These are phyloP conservation scores for Hypomecis atomaria DNA, from an alignment of 2,888 invertebrate genomes.

Conservation along the genomic window DNA sequence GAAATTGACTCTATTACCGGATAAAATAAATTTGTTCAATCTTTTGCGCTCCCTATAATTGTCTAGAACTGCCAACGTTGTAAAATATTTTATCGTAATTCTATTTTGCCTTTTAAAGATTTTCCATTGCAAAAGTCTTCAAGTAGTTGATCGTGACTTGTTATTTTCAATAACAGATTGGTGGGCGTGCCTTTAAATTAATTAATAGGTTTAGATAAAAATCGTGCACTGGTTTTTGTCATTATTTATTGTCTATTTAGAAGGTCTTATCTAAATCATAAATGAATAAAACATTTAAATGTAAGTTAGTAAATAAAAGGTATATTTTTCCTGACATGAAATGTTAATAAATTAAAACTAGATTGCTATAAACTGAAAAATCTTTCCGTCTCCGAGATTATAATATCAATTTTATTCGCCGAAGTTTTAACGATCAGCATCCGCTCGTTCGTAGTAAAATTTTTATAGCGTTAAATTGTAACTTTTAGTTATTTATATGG, in stretches of 20 bases:
- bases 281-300: background rate
- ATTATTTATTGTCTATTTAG: slow-evolving; percentile 11
- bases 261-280: background rate
- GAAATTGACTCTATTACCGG: too few relatives aligned
- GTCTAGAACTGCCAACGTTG: background rate
- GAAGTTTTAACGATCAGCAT: slow-evolving; percentile 35
- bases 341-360: background rate
- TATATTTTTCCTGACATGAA: too few relatives aligned
- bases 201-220: slow-evolving; percentile 30
- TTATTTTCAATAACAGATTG: slow-evolving; percentile 24
- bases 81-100: background rate
- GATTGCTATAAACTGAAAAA: slow-evolving; percentile 3
- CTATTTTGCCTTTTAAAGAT: slow-evolving; percentile 3
- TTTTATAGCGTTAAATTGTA: slow-evolving; percentile 36
- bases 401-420: slow-evolving; percentile 20
- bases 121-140: slow-evolving; percentile 16
- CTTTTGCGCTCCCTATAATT: too few relatives aligned
- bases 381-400: slow-evolving; percentile 18
- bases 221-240: slow-evolving; percentile 12
- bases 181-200: slow-evolving; percentile 37
- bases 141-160: slow-evolving; percentile 20
- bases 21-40: too few relatives aligned
- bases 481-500: slow-evolving; percentile 32
- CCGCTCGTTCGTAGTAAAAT: slow-evolving; percentile 31
- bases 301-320: background rate